Evolutionary conservation across 2,888 invertebrate species (phyloP).

Genomic region (Agelastica alni): DNA sequence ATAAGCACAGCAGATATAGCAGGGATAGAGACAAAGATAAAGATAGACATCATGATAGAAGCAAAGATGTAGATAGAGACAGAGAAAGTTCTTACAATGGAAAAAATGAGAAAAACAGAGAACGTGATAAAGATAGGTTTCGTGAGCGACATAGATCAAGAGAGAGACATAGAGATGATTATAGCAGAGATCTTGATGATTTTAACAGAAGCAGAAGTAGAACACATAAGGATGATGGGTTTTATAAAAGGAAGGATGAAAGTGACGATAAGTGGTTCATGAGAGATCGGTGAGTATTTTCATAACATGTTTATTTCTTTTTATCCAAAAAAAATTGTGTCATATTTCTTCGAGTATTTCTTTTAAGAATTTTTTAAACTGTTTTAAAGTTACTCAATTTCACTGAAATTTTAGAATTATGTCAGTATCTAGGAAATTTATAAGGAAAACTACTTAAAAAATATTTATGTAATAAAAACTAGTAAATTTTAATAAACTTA

Average conservation of each 20-base stretch:
- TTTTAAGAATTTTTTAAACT: no score
- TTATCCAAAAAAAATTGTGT: no score
- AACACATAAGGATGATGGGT: slow-evolving; percentile 43
- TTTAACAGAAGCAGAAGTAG: slow-evolving; percentile 47
- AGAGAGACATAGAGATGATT: slow-evolving; percentile 41
- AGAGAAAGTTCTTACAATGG: slow-evolving; percentile 29
- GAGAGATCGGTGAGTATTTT: slow-evolving; percentile 43
- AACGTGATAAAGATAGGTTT: slow-evolving; percentile 33
- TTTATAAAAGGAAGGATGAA: slow-evolving; percentile 44
- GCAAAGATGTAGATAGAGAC: slow-evolving; percentile 24
- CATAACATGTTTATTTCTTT: neutral
- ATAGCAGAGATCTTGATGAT: slow-evolving; percentile 50
- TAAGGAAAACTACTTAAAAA: no score
- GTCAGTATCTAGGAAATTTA: no score
- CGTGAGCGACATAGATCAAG: slow-evolving; percentile 27
- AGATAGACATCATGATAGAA: slow-evolving; percentile 25
- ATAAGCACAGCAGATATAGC: slow-evolving; percentile 19
- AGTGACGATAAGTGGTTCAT: slow-evolving; percentile 55
- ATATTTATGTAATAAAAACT: no score
- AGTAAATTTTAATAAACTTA: no score
- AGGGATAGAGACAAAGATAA: slow-evolving; percentile 16
- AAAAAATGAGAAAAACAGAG: slow-evolving; percentile 16
- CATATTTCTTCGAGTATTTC: no score
- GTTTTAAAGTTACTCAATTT: no score
- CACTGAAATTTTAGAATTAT: no score